Evolutionary conservation across 2,888 invertebrate genomes (phyloP).

Genomic region (Beris chalybata): DNA sequence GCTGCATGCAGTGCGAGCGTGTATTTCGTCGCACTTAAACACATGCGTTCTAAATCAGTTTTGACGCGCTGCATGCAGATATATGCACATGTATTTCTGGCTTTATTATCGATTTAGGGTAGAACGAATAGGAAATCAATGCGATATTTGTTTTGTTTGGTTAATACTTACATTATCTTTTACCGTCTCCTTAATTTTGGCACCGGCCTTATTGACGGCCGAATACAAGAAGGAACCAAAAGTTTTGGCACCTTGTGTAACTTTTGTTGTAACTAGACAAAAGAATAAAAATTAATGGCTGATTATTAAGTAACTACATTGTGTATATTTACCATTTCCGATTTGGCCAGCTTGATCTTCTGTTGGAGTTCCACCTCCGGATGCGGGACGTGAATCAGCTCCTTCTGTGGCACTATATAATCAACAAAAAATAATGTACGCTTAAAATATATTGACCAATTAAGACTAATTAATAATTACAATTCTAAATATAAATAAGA

Average conservation of each 20-base stretch:
- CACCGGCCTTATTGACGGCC: slow-evolving; percentile 94
- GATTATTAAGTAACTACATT: slow-evolving; percentile 43
- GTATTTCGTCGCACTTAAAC: too few relatives aligned
- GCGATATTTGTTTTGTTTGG: too few relatives aligned
- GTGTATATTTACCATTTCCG: slow-evolving; percentile 65
- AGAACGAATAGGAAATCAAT: not conserved
- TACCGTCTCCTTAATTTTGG: slow-evolving; percentile 94
- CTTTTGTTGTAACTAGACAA: slow-evolving; percentile 79
- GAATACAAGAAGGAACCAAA: slow-evolving; percentile 92
- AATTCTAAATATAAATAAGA: too few relatives aligned
- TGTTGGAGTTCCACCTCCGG: slow-evolving; percentile 75
- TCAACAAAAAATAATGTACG: not conserved
- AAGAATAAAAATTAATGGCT: slow-evolving; percentile 36
- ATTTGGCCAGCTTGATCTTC: slow-evolving; percentile 79
- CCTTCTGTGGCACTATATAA: slow-evolving; percentile 80
- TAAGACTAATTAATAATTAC: too few relatives aligned
- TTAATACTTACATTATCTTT: slow-evolving; percentile 85
- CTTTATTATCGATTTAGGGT: not conserved
- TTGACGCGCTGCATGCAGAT: too few relatives aligned
- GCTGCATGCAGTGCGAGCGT: too few relatives aligned
- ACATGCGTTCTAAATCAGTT: too few relatives aligned
- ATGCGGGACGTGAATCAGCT: slow-evolving; percentile 84
- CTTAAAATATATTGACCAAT: too few relatives aligned
- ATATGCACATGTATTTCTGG: too few relatives aligned
- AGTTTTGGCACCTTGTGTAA: slow-evolving; percentile 85